A percentile compares a stretch with the other conserved stretches of the same genome.
Conservation (phyloP, 1,140 invertebrate genomes). For the Cyphomyrmex costatus region DNA sequence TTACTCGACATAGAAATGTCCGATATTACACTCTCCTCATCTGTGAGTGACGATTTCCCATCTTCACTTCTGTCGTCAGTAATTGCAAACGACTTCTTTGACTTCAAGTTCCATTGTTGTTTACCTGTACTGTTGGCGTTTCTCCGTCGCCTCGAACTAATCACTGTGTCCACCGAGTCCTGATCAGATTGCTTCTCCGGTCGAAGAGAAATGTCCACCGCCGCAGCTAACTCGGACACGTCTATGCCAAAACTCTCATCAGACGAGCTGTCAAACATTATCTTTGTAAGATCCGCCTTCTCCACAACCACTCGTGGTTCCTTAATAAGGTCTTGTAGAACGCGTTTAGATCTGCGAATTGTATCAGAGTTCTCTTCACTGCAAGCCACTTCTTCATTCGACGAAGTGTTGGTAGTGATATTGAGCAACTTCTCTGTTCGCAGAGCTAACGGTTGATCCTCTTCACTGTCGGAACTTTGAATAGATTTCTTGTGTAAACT, state of each 20-base stretch:
- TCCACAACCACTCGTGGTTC: constrained; percentile 79
- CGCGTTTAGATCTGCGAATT: constrained; percentile 62
- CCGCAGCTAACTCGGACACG: constrained; percentile 76
- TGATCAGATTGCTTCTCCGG: constrained; percentile 71
- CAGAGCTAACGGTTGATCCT: constrained; percentile 70
- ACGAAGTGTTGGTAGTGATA: background rate
- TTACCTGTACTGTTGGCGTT: constrained; percentile 14
- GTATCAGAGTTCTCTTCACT: constrained; percentile 42
- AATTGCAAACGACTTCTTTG: constrained; percentile 8
- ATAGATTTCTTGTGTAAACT: constrained; percentile 61
- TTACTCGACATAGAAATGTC: constrained; percentile 74
- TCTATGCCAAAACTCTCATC: constrained; percentile 84
- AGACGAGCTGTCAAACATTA: constrained; percentile 82
- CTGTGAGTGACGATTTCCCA: constrained; percentile 58
- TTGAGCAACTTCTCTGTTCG: constrained; percentile 37
- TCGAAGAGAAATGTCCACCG: constrained; percentile 82
- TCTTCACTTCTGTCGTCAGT: constrained; percentile 33
- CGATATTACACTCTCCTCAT: constrained; percentile 73
- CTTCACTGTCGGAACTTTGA: constrained; percentile 73
- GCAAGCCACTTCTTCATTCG: constrained; percentile 30
- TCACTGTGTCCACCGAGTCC: constrained; percentile 31
- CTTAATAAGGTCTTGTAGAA: constrained; percentile 69
- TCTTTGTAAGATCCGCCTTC: constrained; percentile 77
- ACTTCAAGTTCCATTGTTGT: background rate
- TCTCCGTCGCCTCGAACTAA: constrained; percentile 24